Evolutionary conservation across 64 coral and sea anemone species (phyloP), one percentile per base, ranked within the genome.

Genomic region (Platygyra sinensis): DNA sequence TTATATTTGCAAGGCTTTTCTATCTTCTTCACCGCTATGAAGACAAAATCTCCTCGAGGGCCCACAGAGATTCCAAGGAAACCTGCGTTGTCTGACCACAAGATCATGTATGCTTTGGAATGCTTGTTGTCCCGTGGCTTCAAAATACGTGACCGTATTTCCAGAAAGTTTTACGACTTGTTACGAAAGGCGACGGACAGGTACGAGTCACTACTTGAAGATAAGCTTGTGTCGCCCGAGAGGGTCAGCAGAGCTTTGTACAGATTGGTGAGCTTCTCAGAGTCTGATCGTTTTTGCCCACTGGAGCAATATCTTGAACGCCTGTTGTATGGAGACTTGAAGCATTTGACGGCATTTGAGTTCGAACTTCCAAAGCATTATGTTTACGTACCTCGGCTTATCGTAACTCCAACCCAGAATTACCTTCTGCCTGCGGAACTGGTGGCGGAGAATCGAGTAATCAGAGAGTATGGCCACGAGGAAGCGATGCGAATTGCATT

Each of bases 371-470:
- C 96, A 2, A 94, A 88, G 16, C 96, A 98, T 38, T 98, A 89
- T 52, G 96, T 91, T 5, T 89, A 92, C 79, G 80, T 98, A 36
- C 93, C 86, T 9, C 86, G 96, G 31, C 82, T 94, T 27, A 92
- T 98, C 36, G 65, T 98, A 13, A 98, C 96, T 50, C 96, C 96
- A 11, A 98, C 96, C 17, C 93, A 92, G 54, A 22, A 86, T 10
- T 94, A 75, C 36, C 80, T 94, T 27, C 79, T 98, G 32, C 93
- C 78, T 3, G 89, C 89, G 31, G 96, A 98, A 49, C 67, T 98
- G 5, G 93, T 98, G 8, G 96, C 93, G 19, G 93, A 94, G 77
- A 98, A 98, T 80, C 96, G 96, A 14, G 96, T 98, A 10, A 91
- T 98, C 67, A 73, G 96, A 63, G 78, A 94, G 0, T 94, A 87